Evolutionary conservation across 2,797 vertebrate species (phyloP).

Genomic region (Poecilia gillii): DNA sequence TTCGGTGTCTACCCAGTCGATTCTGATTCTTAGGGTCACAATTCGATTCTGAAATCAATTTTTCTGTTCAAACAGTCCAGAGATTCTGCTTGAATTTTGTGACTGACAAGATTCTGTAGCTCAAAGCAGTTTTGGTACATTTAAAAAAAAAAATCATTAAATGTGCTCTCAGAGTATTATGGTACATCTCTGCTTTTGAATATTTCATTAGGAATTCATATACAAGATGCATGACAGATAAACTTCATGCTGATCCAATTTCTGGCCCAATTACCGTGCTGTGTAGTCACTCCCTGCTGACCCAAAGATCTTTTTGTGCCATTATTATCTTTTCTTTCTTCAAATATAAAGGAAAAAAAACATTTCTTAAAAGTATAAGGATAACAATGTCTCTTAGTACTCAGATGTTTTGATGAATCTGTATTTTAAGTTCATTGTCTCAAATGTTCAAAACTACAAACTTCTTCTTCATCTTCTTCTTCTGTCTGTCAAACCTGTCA

Average conservation of each 20-base stretch:
- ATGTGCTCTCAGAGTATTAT: not conserved
- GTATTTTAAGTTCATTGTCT: not conserved
- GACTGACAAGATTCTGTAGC: not conserved
- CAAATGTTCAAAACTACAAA: conserved; percentile 12
- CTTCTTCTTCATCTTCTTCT: not conserved
- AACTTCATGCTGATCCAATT: conserved; percentile 44
- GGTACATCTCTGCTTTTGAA: conserved; percentile 16
- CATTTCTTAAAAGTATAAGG: not conserved
- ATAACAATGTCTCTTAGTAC: not conserved
- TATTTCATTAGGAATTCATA: conserved; percentile 32
- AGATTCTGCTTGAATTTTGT: no score
- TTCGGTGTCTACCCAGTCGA: not conserved
- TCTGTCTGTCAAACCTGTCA: not conserved
- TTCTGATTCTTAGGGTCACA: no score
- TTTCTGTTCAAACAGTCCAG: no score
- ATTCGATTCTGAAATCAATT: no score
- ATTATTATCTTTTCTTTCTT: conserved; percentile 16
- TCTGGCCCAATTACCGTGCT: conserved; percentile 49
- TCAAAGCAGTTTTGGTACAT: not conserved
- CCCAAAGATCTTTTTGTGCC: conserved; percentile 15
- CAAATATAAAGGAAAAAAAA: not conserved
- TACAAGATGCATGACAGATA: conserved; percentile 2
- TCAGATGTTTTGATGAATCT: conserved; percentile 2
- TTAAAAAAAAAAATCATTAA: not conserved
- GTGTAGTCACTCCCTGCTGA: not conserved